Percentiles rank a stretch among this genome's conserved stretches.
Conservation (phyloP, 2,113 vertebrate genomes). For the Ursus arctos region DNA sequence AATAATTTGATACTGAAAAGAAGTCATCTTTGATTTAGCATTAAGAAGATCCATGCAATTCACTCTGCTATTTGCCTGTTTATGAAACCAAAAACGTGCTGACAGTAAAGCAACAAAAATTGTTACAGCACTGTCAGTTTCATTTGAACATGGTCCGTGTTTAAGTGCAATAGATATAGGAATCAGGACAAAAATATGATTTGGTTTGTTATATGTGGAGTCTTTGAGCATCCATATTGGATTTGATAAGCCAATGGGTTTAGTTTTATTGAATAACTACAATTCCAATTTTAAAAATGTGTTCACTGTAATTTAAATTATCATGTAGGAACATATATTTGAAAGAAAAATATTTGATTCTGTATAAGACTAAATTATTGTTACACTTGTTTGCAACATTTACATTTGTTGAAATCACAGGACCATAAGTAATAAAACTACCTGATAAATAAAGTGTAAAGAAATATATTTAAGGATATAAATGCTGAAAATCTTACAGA, state of each 20-base stretch:
- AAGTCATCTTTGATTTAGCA: conserved; percentile 21
- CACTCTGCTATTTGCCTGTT: background rate
- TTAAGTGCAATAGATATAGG: background rate
- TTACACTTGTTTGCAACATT: background rate
- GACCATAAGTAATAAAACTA: background rate
- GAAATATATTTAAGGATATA: background rate
- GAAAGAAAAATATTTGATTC: background rate
- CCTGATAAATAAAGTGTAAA: conserved; percentile 36
- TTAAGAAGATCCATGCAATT: conserved; percentile 46
- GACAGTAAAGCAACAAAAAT: background rate
- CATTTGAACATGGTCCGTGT: background rate
- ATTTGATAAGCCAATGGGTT: background rate
- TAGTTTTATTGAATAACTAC: background rate
- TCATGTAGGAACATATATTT: background rate
- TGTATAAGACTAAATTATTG: background rate
- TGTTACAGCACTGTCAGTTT: background rate
- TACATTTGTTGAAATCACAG: background rate
- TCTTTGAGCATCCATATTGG: background rate
- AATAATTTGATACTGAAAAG: conserved; percentile 62
- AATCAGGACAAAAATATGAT: background rate
- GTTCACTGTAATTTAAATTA: background rate
- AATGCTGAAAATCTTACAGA: background rate
- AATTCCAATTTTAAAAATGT: background rate
- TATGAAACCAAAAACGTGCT: background rate
- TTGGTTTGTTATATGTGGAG: background rate